Conservation (phyloP, 2,797 vertebrate species). For the Parotocinclus haroldoi region DNA sequence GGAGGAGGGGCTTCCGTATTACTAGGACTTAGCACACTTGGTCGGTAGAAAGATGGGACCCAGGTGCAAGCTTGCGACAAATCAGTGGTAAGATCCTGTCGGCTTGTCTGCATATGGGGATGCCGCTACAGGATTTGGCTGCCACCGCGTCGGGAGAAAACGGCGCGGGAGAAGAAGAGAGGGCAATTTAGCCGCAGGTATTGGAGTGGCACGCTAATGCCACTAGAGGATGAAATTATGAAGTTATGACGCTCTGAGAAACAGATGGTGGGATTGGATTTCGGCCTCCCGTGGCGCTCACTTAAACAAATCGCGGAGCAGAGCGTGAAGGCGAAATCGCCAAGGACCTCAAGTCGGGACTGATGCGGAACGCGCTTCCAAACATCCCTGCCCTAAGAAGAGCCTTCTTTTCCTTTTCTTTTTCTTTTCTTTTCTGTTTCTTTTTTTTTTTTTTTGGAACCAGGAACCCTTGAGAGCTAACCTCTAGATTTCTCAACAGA, state of each 20-base stretch:
- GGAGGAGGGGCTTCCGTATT: not conserved
- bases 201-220: constrained; percentile 20
- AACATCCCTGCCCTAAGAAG: constrained; percentile 4
- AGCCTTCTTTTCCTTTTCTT: constrained; percentile 16
- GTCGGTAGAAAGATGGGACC: constrained; percentile 30
- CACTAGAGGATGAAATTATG: constrained; percentile 29
- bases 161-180: constrained; percentile 14
- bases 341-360: constrained; percentile 27
- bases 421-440: constrained; percentile 8
- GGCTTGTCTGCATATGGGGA: constrained; percentile 31
- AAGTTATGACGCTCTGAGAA: constrained; percentile 32
- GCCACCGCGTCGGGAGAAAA: constrained; percentile 7
- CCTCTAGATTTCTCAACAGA: constrained; percentile 20
- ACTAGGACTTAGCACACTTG: constrained; percentile 26
- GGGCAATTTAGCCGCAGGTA: constrained; percentile 30
- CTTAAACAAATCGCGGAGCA: constrained; percentile 36
- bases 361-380: constrained; percentile 28
- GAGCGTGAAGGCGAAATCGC: constrained; percentile 35
- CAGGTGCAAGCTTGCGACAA: constrained; percentile 46
- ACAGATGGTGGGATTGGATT: constrained; percentile 33
- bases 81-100: constrained; percentile 36
- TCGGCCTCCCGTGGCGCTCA: constrained; percentile 27
- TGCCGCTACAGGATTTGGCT: constrained; percentile 11
- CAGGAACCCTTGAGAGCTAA: not conserved
- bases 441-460: constrained; percentile 2